Evolutionary conservation across 1,140 invertebrate species (phyloP).

Genomic region (Drosophila subobscura): DNA sequence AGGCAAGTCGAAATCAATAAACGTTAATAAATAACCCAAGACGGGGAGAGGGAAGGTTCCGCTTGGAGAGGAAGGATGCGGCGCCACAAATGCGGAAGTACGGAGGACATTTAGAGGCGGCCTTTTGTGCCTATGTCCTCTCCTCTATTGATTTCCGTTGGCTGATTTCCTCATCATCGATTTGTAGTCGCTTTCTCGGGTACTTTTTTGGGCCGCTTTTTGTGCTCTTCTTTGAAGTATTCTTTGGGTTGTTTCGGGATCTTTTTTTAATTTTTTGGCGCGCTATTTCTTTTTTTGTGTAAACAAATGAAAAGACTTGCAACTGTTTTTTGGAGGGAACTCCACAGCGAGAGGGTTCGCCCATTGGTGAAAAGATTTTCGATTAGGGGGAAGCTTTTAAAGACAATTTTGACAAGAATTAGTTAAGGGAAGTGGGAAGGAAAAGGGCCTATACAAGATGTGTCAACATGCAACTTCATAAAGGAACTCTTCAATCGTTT

Average conservation of each 20-base stretch:
- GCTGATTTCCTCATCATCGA: constrained; percentile 51
- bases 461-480: too few relatives aligned
- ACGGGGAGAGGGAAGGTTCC: constrained; percentile 1
- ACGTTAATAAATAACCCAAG: constrained; percentile 72
- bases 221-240: too few relatives aligned
- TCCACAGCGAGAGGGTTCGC: background rate
- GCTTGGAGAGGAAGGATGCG: constrained; percentile 22
- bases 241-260: background rate
- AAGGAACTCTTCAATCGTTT: too few relatives aligned
- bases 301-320: constrained; percentile 43
- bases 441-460: too few relatives aligned
- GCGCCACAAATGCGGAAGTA: constrained; percentile 73
- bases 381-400: background rate
- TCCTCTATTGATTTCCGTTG: constrained; percentile 61
- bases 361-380: constrained; percentile 11
- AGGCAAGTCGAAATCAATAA: constrained; percentile 76
- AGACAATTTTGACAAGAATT: too few relatives aligned
- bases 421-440: too few relatives aligned
- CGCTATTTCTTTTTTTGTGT: constrained; percentile 18
- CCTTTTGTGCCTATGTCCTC: constrained; percentile 44
- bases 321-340: constrained; percentile 37
- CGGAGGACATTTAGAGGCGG: constrained; percentile 53
- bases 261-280: constrained; percentile 24
- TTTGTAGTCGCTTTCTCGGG: constrained; percentile 40
- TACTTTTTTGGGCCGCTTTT: constrained; percentile 2